phyloP scores from a whole-genome alignment of 1,140 invertebrate genomes.

The Atta cephalotes region DNA sequence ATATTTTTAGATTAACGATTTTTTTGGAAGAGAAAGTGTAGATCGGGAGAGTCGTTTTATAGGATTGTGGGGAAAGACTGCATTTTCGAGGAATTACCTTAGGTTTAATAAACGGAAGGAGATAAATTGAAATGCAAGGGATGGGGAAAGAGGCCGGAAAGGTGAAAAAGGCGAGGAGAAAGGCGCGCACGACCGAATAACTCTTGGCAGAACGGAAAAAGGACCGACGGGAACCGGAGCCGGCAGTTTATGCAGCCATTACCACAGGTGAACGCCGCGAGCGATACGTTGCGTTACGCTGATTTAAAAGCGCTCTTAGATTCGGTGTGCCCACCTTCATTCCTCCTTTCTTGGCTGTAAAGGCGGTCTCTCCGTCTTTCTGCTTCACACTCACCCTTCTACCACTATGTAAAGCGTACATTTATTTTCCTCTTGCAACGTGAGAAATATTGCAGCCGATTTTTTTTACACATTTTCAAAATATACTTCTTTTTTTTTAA shows the following conservation, averaged over 20 bases:
- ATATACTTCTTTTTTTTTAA: neutral
- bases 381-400: slow-evolving; percentile 7
- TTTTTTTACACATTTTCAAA: slow-evolving; percentile 41
- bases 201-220: slow-evolving; percentile 68
- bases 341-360: slow-evolving; percentile 25
- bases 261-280: slow-evolving; percentile 76
- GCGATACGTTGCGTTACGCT: slow-evolving; percentile 72
- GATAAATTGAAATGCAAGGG: slow-evolving; percentile 53
- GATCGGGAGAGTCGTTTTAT: neutral
- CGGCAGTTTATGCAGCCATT: slow-evolving; percentile 75
- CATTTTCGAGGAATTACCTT: slow-evolving; percentile 35
- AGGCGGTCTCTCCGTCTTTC: slow-evolving; percentile 48
- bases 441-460: slow-evolving; percentile 39
- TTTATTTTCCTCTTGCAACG: slow-evolving; percentile 39
- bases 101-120: slow-evolving; percentile 24
- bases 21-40: neutral
- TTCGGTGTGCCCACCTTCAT: slow-evolving; percentile 60
- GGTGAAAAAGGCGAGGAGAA: slow-evolving; percentile 52
- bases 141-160: slow-evolving; percentile 26
- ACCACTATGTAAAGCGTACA: slow-evolving; percentile 27
- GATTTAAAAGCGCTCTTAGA: slow-evolving; percentile 76
- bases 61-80: neutral
- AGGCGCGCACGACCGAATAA: slow-evolving; percentile 62
- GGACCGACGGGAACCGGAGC: slow-evolving; percentile 67
- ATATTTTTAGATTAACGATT: neutral